phyloP scores from a whole-genome alignment of 23 tunicate genomes.

The Trididemnum nubilum region DNA sequence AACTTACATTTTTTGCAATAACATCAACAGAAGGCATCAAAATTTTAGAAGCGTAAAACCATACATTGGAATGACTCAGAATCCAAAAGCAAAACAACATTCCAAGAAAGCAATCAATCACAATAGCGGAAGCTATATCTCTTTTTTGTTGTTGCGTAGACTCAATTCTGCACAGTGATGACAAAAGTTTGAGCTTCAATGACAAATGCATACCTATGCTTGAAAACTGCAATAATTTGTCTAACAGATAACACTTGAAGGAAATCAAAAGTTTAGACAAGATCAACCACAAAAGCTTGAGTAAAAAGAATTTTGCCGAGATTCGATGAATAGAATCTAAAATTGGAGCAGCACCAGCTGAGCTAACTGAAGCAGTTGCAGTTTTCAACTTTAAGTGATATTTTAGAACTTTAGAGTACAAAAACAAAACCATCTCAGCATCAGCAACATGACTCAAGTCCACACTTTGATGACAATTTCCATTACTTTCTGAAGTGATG shows the following conservation, averaged over 20 bases:
- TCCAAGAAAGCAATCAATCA: not conserved
- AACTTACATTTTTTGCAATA: slow-evolving; percentile 22
- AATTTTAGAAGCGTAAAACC: not conserved
- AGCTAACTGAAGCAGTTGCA: not conserved
- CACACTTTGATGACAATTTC: not conserved
- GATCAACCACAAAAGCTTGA: not conserved
- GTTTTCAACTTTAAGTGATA: not conserved
- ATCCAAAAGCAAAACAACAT: slow-evolving; percentile 11
- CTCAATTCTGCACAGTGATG: not conserved
- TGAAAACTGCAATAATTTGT: not conserved
- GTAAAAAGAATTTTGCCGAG: not conserved
- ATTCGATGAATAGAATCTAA: not conserved
- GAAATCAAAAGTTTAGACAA: not conserved
- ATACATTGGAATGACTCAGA: not conserved
- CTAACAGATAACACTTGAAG: not conserved
- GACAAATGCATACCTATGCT: slow-evolving; percentile 2
- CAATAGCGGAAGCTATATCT: not conserved
- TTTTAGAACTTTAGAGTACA: not conserved
- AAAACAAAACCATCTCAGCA: not conserved
- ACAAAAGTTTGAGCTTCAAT: slow-evolving; percentile 19
- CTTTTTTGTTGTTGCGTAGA: not conserved
- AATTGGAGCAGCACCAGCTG: too few relatives aligned
- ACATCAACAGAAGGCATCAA: slow-evolving; percentile 18
- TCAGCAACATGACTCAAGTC: not conserved
- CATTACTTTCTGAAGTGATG: not conserved